Evolutionary conservation across 2,888 invertebrate genomes (phyloP), one percentile per base, ranked within the genome.

Genomic region (Leptura quadrifasciata): DNA sequence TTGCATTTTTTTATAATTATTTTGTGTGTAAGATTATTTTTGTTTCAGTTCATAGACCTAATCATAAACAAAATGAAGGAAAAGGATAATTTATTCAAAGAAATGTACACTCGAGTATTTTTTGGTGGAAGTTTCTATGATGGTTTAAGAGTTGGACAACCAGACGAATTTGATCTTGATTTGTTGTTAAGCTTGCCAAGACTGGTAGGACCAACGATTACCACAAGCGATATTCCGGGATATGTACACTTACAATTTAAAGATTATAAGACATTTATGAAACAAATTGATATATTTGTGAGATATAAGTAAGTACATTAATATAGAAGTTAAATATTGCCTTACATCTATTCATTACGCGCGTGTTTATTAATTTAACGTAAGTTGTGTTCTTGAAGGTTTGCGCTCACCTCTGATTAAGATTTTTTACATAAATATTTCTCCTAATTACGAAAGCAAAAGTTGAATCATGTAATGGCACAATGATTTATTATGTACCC

Each of bases 91-190:
- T 77, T 90, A 1, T 90, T 90, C 72, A 79, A 82, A 3, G 83
- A 80, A 52, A 73, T 86, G 24, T 90, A 75, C 74, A 72, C 76
- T 20, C 79, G 76, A 12, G 86, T 89, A 0, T 87, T 90, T 76
- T 92, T 89, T 79, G 91, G 91, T 0, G 93, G 93, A 10, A 93
- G 93, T 82, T 93, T 90, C 52, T 92, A 91, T 75, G 93, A 93
- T 82, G 90, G 90, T 15, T 89, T 93, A 35, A 91, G 91, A 85
- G 90, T 93, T 0, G 90, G 90, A 1, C 89, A 90, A 74, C 91
- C 93, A 27, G 91, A 92, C 77, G 93, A 93, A 83, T 93, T 91
- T 79, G 93, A 93, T 82, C 89, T 93, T 84, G 91, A 93, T 86
- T 87, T 93, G 9, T 89, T 92, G 4, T 89, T 93, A 60, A 88